phyloP scores from a whole-genome alignment of 2,888 invertebrate genomes.

The Ochropleura leucogaster region DNA sequence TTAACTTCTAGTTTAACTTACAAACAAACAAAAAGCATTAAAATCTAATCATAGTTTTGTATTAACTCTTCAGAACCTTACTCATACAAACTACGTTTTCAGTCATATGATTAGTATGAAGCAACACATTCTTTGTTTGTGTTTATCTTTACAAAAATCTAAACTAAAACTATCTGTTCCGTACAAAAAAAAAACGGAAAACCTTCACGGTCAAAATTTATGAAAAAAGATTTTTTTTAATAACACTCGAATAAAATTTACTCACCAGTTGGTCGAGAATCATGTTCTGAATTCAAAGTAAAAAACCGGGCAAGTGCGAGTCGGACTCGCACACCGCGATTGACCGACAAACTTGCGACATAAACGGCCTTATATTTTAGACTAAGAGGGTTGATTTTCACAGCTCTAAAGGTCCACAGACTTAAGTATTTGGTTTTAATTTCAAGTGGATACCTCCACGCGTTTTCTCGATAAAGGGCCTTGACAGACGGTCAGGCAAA shows the following conservation, averaged over 20 bases:
- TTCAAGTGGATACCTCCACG: too few species aligned
- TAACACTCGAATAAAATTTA: background rate
- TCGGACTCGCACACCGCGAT: too few species aligned
- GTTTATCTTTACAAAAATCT: background rate
- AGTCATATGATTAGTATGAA: background rate
- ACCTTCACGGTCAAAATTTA: background rate
- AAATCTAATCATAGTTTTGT: background rate
- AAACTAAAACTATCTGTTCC: background rate
- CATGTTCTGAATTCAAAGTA: background rate
- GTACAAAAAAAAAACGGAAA: background rate
- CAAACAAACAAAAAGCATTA: conserved; percentile 4
- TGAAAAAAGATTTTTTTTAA: background rate
- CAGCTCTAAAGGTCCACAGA: too few species aligned
- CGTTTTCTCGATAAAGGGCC: too few species aligned
- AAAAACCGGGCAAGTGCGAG: background rate
- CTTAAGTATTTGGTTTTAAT: too few species aligned
- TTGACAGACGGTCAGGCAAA: too few species aligned
- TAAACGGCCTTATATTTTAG: too few species aligned
- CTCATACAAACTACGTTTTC: background rate
- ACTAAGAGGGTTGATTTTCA: too few species aligned
- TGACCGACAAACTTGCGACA: too few species aligned
- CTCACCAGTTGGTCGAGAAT: background rate
- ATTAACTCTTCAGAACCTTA: background rate
- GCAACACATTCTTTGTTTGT: background rate
- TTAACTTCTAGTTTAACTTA: conserved; percentile 10